phyloP scores from a whole-genome alignment of 2,888 invertebrate genomes.

The Oligia strigilis region DNA sequence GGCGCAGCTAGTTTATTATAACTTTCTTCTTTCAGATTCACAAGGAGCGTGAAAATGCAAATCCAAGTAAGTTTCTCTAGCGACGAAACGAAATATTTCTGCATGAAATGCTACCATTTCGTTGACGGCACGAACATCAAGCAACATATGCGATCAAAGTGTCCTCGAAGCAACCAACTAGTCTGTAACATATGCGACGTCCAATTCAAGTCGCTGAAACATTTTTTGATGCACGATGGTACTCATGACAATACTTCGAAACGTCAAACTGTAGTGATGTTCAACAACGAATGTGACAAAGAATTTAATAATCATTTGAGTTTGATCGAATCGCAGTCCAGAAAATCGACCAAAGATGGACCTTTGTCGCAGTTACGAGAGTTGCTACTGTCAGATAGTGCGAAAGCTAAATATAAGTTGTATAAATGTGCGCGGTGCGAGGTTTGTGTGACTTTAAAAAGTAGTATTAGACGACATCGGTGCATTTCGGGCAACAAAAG shows the following conservation, averaged over 20 bases:
- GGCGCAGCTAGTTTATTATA: not conserved
- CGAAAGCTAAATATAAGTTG: slow-evolving; percentile 16
- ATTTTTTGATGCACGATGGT: slow-evolving; percentile 24
- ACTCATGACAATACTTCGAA: slow-evolving; percentile 13
- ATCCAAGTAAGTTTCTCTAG: not conserved
- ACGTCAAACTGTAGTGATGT: slow-evolving; percentile 38
- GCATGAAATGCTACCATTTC: slow-evolving; percentile 38
- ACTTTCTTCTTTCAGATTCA: slow-evolving; percentile 21
- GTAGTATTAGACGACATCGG: slow-evolving; percentile 12
- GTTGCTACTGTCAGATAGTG: not conserved
- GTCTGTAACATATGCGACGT: slow-evolving; percentile 6
- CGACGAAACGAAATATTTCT: slow-evolving; percentile 29
- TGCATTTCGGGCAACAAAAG: slow-evolving; percentile 7
- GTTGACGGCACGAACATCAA: slow-evolving; percentile 7
- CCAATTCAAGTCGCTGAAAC: slow-evolving; percentile 18
- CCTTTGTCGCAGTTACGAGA: slow-evolving; percentile 8
- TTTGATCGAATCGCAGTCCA: slow-evolving; percentile 21
- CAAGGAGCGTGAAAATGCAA: slow-evolving; percentile 44
- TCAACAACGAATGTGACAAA: slow-evolving; percentile 53
- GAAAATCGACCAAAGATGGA: not conserved
- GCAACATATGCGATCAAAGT: slow-evolving; percentile 1
- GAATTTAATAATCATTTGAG: slow-evolving; percentile 48
- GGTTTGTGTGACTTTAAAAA: slow-evolving; percentile 33
- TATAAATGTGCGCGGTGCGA: slow-evolving; percentile 47
- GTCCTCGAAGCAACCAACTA: not conserved